These are phyloP conservation scores for Osmerus eperlanus DNA, from an alignment of 2,113 vertebrate genomes.

Conservation along the genomic window DNA sequence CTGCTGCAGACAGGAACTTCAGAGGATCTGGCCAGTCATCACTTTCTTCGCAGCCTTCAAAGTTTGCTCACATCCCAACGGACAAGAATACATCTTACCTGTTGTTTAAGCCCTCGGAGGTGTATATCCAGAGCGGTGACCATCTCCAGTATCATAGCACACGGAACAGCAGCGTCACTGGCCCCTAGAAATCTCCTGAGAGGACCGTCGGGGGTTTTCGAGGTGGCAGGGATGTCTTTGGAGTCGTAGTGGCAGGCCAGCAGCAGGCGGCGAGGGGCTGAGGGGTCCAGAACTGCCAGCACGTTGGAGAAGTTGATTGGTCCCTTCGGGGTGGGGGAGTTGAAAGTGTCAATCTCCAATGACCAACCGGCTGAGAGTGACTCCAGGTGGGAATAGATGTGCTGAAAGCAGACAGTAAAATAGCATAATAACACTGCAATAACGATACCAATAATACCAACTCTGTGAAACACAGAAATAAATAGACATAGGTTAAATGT, in stretches of 20 bases:
- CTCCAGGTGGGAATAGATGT: slow-evolving; percentile 70
- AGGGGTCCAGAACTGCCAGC: slow-evolving; percentile 78
- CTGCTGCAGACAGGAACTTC: neutral
- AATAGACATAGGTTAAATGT: neutral
- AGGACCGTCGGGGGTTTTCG: slow-evolving; percentile 33
- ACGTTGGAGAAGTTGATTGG: slow-evolving; percentile 79
- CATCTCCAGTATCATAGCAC: slow-evolving; percentile 81
- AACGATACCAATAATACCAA: neutral
- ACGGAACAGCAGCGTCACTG: slow-evolving; percentile 86
- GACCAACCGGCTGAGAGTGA: slow-evolving; percentile 78
- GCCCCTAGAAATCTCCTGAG: slow-evolving; percentile 77
- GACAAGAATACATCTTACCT: slow-evolving; percentile 57
- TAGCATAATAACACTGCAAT: slow-evolving; percentile 23
- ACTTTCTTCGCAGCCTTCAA: neutral
- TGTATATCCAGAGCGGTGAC: slow-evolving; percentile 74
- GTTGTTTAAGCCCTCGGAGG: slow-evolving; percentile 69
- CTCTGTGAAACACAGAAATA: neutral
- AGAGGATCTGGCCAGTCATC: slow-evolving; percentile 3
- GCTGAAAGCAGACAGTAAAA: slow-evolving; percentile 58
- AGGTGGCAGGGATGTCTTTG: slow-evolving; percentile 72
- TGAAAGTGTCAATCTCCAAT: slow-evolving; percentile 79
- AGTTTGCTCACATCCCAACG: too few relatives aligned
- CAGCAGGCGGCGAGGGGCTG: slow-evolving; percentile 72
- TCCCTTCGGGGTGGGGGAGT: slow-evolving; percentile 75
- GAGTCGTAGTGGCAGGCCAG: slow-evolving; percentile 90